Percentiles rank a stretch among this genome's conserved stretches.
These are phyloP conservation scores for Conger conger DNA, from an alignment of 2,113 vertebrate genomes.

Conservation along the genomic window DNA sequence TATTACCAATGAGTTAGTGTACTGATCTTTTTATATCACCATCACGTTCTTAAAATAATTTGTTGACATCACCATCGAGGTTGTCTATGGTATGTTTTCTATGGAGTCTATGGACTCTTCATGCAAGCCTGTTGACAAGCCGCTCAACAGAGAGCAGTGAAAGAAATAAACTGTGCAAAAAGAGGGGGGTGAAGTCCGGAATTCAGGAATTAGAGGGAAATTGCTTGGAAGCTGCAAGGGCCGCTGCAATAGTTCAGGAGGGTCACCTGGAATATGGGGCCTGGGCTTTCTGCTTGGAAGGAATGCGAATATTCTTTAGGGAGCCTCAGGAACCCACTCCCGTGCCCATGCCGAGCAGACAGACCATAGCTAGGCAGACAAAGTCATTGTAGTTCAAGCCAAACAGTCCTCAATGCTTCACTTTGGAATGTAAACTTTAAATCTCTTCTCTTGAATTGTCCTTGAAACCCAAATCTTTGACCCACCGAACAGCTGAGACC, in stretches of 20 bases:
- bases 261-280: background rate
- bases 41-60: background rate
- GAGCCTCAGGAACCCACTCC: background rate
- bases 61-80: background rate
- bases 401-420: background rate
- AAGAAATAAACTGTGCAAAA: background rate
- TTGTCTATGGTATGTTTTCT: background rate
- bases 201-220: background rate
- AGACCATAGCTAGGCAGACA: background rate
- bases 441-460: background rate
- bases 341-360: background rate
- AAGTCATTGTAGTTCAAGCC: background rate
- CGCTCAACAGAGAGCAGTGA: background rate
- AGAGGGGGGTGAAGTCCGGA: background rate
- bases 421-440: background rate
- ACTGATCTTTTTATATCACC: background rate
- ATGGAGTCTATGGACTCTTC: background rate
- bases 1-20: too few species aligned
- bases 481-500: slow-evolving; percentile 20
- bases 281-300: background rate
- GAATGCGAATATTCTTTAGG: background rate
- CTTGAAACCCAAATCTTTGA: background rate
- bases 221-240: background rate
- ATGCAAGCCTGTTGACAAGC: background rate
- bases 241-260: background rate